A percentile compares a stretch with the other conserved stretches of the same genome.
Conservation (phyloP, 2,888 invertebrate species). For the Fragum whitleyi region DNA sequence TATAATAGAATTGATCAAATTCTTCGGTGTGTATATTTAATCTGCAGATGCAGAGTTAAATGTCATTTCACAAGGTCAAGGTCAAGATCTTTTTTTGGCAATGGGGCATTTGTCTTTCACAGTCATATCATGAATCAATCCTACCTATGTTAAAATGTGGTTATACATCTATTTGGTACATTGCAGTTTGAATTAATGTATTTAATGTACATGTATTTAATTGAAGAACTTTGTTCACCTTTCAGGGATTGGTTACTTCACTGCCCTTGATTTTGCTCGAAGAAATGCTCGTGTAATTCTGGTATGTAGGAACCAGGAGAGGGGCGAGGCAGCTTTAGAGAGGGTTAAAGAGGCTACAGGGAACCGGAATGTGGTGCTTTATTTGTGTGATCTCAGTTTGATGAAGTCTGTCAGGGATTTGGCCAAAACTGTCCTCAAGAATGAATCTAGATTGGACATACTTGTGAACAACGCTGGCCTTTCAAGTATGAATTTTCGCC, state of each 20-base stretch:
- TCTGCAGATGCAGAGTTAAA: too few relatives aligned
- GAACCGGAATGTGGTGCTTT: conserved; percentile 71
- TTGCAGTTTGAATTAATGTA: too few relatives aligned
- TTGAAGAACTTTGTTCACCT: background rate
- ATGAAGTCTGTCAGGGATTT: conserved; percentile 76
- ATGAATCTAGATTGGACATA: conserved; percentile 75
- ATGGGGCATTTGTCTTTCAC: too few relatives aligned
- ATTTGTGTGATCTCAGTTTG: conserved; percentile 70
- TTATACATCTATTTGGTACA: too few relatives aligned
- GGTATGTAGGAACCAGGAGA: conserved; percentile 72
- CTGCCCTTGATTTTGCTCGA: conserved; percentile 76
- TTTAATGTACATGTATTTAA: too few relatives aligned
- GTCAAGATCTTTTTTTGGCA: too few relatives aligned
- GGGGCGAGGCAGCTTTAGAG: conserved; percentile 66
- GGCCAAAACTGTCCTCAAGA: conserved; percentile 64
- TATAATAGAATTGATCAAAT: too few relatives aligned
- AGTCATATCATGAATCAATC: too few relatives aligned
- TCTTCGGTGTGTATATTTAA: too few relatives aligned
- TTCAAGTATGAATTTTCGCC: too few relatives aligned
- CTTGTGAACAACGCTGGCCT: conserved; percentile 81
- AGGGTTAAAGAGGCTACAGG: conserved; percentile 82
- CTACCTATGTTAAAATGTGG: too few relatives aligned
- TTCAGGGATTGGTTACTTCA: conserved; percentile 78
- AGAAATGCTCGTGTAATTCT: conserved; percentile 78
- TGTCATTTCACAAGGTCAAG: too few relatives aligned